Evolutionary conservation across 35 echinoderm and acorn worm genomes (phyloP).

Genomic region (Diadema setosum): DNA sequence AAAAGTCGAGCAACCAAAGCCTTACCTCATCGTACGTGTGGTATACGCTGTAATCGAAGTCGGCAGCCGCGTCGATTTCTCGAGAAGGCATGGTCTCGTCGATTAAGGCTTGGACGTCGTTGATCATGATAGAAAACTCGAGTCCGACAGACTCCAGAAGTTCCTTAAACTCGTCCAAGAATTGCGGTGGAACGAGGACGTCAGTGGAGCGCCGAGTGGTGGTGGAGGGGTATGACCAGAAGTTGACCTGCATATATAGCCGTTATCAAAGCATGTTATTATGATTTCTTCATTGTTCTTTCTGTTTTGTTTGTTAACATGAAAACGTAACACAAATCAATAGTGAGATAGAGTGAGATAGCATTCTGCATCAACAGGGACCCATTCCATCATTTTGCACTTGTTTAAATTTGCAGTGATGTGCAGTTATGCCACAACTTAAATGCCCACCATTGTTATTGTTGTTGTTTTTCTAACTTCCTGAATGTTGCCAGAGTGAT

Average conservation of each 20-base stretch:
- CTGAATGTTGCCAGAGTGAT: too few relatives aligned
- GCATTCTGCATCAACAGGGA: too few relatives aligned
- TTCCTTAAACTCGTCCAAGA: background rate
- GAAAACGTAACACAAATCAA: too few relatives aligned
- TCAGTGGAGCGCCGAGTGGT: conserved; percentile 36
- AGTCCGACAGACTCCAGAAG: conserved; percentile 20
- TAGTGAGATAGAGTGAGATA: too few relatives aligned
- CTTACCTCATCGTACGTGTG: conserved; percentile 79
- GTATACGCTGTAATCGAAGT: conserved; percentile 76
- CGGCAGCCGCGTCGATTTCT: background rate
- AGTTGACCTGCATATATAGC: conserved; percentile 64
- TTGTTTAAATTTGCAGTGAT: too few relatives aligned
- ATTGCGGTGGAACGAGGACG: conserved; percentile 44
- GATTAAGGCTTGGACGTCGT: conserved; percentile 64
- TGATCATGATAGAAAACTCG: conserved; percentile 48
- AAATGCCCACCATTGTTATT: too few relatives aligned
- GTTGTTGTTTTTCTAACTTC: too few relatives aligned
- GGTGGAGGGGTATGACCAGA: conserved; percentile 40
- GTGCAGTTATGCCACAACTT: too few relatives aligned
- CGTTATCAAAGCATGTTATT: too few relatives aligned
- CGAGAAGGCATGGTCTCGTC: background rate
- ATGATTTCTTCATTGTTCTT: too few relatives aligned
- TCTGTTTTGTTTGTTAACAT: too few relatives aligned
- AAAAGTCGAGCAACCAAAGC: background rate
- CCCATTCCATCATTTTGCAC: too few relatives aligned